phyloP scores from a whole-genome alignment of 2,888 invertebrate species.

The Lissonota sp. region DNA sequence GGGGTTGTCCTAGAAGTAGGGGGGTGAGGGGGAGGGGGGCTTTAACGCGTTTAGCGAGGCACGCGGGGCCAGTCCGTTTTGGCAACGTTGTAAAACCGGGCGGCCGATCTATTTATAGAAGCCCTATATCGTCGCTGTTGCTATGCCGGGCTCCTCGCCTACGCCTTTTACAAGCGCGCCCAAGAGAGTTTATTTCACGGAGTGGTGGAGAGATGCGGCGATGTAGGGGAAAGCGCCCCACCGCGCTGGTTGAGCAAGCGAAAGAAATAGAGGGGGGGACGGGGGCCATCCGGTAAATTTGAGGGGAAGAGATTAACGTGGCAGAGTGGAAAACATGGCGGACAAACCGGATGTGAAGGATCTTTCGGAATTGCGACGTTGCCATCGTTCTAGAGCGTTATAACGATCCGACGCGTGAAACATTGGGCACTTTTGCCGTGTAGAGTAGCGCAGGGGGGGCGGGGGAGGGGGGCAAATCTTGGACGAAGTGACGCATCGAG shows the following conservation, averaged over 20 bases:
- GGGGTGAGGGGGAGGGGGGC: too few species aligned
- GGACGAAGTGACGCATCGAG: too few species aligned
- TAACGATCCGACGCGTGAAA: constrained; percentile 1
- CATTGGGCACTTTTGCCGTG: too few species aligned
- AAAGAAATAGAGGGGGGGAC: constrained; percentile 55
- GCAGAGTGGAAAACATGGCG: constrained; percentile 67
- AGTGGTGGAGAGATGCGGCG: constrained; percentile 40
- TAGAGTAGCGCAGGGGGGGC: too few species aligned
- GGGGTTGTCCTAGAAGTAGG: too few species aligned
- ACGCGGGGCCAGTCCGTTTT: constrained; percentile 75
- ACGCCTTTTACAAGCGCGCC: constrained; percentile 44
- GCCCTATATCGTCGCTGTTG: constrained; percentile 77
- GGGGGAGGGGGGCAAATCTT: too few species aligned
- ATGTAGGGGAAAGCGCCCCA: constrained; percentile 10
- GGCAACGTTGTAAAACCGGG: constrained; percentile 77
- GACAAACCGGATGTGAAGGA: constrained; percentile 66
- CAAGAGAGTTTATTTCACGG: constrained; percentile 33
- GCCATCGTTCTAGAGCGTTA: constrained; percentile 45
- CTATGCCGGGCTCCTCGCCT: constrained; percentile 71
- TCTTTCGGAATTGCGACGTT: constrained; percentile 62
- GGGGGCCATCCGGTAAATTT: constrained; percentile 52
- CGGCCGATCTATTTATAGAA: constrained; percentile 78
- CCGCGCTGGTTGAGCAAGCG: background rate
- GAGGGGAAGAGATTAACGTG: constrained; percentile 55
- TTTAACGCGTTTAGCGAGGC: constrained; percentile 54